These are phyloP conservation scores for Corapipo altera DNA, from an alignment of 2,113 vertebrate species.

Conservation along the genomic window DNA sequence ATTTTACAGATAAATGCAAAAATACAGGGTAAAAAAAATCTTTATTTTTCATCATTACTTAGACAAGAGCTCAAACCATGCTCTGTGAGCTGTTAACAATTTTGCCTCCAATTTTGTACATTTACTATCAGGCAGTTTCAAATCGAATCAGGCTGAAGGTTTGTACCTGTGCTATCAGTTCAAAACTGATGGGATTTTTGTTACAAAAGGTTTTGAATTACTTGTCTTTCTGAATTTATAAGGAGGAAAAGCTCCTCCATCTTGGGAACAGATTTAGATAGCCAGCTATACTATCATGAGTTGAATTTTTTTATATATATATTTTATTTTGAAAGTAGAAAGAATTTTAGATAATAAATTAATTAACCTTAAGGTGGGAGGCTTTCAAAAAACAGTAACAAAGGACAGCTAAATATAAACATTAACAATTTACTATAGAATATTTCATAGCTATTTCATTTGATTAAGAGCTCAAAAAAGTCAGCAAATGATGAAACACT, in stretches of 20 bases:
- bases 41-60: slow-evolving; percentile 23
- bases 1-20: slow-evolving; percentile 30
- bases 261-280: not conserved
- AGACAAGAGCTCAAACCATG: not conserved
- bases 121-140: not conserved
- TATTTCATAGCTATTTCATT: not conserved
- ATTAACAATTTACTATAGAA: not conserved
- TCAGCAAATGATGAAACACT: not conserved
- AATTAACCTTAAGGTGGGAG: not conserved
- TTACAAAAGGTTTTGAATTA: not conserved
- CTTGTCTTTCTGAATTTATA: not conserved
- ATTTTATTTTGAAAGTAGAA: not conserved
- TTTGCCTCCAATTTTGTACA: not conserved
- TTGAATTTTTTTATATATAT: not conserved
- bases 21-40: not conserved
- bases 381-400: not conserved
- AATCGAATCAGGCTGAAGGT: slow-evolving; percentile 1
- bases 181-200: not conserved
- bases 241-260: not conserved
- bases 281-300: not conserved
- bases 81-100: not conserved
- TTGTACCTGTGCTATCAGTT: not conserved
- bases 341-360: not conserved
- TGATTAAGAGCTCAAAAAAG: not conserved
- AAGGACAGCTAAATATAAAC: not conserved